These are phyloP conservation scores for Tetrao urogallus DNA, from an alignment of 2,113 vertebrate genomes.

Conservation along the genomic window DNA sequence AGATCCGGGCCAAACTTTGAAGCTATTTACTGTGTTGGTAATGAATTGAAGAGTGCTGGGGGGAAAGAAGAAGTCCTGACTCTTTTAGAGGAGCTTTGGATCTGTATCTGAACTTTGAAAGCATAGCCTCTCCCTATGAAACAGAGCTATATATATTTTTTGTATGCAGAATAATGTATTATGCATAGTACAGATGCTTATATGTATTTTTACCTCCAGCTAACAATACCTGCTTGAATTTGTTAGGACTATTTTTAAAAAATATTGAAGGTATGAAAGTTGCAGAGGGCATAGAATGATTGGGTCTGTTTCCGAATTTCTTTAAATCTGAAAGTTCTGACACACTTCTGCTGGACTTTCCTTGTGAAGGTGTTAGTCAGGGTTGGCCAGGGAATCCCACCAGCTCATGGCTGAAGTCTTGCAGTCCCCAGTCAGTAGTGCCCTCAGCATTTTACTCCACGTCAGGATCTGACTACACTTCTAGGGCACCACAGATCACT, in stretches of 20 bases:
- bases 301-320: conserved; percentile 4
- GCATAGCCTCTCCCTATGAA: neutral
- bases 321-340: conserved; percentile 17
- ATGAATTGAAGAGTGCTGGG: neutral
- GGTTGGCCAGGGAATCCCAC: rapidly evolving
- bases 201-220: conserved; percentile 58
- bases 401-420: neutral
- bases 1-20: neutral
- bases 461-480: neutral
- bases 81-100: conserved; percentile 15
- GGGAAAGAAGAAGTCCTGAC: neutral
- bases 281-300: neutral
- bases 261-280: conserved; percentile 29
- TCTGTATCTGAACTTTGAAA: conserved; percentile 8
- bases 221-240: conserved; percentile 51
- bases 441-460: neutral
- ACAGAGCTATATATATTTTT: conserved; percentile 35
- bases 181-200: conserved; percentile 30
- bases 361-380: neutral
- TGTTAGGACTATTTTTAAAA: conserved; percentile 48
- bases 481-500: neutral
- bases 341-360: neutral
- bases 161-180: conserved; percentile 29
- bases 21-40: conserved; percentile 31
- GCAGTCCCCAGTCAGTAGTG: neutral